Conservation (phyloP, 1,140 invertebrate genomes). For the Homalodisca vitripennis region DNA sequence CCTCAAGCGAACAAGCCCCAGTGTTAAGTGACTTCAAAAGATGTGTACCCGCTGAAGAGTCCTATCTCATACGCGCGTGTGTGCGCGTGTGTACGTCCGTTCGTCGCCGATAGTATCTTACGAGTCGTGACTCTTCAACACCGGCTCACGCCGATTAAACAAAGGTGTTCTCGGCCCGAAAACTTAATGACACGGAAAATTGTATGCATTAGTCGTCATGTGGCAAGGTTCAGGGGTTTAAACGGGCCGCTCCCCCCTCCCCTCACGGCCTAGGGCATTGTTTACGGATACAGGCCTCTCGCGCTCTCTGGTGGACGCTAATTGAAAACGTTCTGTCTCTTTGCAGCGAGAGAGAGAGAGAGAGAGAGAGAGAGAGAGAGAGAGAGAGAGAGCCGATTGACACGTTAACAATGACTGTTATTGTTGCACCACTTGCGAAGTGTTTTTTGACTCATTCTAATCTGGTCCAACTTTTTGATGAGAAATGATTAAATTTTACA, state of each 20-base stretch:
- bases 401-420: no score
- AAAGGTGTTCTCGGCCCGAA: slow-evolving; percentile 16
- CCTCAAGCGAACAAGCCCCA: no score
- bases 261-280: background rate
- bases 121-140: background rate
- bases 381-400: no score
- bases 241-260: background rate
- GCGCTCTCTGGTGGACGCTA: background rate
- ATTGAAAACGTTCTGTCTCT: slow-evolving; percentile 5
- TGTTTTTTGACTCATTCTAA: no score
- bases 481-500: no score
- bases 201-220: slow-evolving; percentile 25
- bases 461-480: no score
- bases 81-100: background rate
- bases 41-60: no score
- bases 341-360: no score
- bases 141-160: background rate
- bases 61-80: background rate
- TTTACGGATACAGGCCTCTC: slow-evolving; percentile 8
- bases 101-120: background rate
- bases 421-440: no score
- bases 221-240: slow-evolving; percentile 10
- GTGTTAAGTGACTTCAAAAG: no score
- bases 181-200: slow-evolving; percentile 26
- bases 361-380: no score